A percentile compares a stretch with the other conserved stretches of the same genome.
phyloP scores from a whole-genome alignment of 2,113 vertebrate species.

The Trichechus manatus region DNA sequence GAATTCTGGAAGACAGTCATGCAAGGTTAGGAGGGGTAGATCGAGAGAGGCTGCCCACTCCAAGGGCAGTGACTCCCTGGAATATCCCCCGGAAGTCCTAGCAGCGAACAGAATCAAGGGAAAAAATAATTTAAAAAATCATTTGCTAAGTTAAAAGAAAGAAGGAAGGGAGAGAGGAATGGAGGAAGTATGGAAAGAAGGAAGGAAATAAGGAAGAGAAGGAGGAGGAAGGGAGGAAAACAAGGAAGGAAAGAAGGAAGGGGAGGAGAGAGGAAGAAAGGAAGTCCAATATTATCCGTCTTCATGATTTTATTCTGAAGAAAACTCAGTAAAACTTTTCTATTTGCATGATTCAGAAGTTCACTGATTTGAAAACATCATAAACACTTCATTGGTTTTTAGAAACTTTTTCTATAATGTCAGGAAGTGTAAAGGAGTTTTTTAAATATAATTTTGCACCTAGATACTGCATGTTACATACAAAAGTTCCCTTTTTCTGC shows the following conservation, averaged over 20 bases:
- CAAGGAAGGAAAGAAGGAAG: too few species aligned
- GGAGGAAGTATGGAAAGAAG: background rate
- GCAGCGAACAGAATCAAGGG: background rate
- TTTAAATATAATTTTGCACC: background rate
- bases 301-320: conserved; percentile 4
- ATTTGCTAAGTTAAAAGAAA: background rate
- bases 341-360: background rate
- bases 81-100: background rate
- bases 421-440: background rate
- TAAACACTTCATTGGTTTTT: background rate
- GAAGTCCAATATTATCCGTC: background rate
- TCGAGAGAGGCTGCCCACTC: rapidly evolving
- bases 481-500: background rate
- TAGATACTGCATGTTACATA: background rate
- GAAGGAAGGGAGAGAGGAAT: background rate
- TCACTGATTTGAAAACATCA: background rate
- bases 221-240: too few species aligned
- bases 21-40: background rate
- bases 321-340: background rate
- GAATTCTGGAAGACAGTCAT: background rate
- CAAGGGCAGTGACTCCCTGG: background rate
- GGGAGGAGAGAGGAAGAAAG: background rate
- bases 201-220: too few species aligned
- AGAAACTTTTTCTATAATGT: background rate
- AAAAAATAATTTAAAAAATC: background rate